Percentiles rank a stretch among this genome's conserved stretches.
Evolutionary conservation across 2,888 invertebrate genomes (phyloP).

Genomic region (Dryobotodes eremita): DNA sequence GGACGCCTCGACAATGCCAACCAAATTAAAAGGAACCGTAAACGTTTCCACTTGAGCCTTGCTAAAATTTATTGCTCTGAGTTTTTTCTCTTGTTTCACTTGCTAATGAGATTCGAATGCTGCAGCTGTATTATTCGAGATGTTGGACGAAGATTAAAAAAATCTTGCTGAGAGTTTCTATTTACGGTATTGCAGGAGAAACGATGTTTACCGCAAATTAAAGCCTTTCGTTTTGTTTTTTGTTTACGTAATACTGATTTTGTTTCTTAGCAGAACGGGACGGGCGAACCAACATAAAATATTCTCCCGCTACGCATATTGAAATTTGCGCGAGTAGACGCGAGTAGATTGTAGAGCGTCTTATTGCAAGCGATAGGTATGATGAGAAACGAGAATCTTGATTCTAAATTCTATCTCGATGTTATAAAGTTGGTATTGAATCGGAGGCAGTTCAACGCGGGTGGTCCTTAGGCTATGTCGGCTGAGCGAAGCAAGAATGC

Average conservation of each 20-base stretch:
- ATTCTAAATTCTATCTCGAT: slow-evolving; percentile 81
- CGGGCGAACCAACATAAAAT: slow-evolving; percentile 73
- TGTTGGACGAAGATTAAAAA: slow-evolving; percentile 81
- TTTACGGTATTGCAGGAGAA: slow-evolving; percentile 71
- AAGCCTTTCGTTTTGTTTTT: slow-evolving; percentile 74
- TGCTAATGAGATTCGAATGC: slow-evolving; percentile 90
- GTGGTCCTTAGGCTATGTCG: slow-evolving; percentile 88
- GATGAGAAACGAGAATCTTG: slow-evolving; percentile 72
- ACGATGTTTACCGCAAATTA: slow-evolving; percentile 75
- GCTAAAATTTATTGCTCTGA: slow-evolving; percentile 89
- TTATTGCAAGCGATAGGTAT: slow-evolving; percentile 82
- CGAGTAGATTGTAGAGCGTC: slow-evolving; percentile 83
- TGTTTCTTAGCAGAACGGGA: slow-evolving; percentile 71
- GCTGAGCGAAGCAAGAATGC: slow-evolving; percentile 87
- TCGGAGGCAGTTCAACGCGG: slow-evolving; percentile 83
- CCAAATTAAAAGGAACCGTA: slow-evolving; percentile 91
- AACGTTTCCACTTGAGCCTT: slow-evolving; percentile 89
- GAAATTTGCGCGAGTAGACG: slow-evolving; percentile 81
- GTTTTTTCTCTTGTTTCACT: slow-evolving; percentile 88
- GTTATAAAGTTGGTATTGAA: slow-evolving; percentile 87
- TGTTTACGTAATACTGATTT: slow-evolving; percentile 75
- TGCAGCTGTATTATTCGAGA: slow-evolving; percentile 86
- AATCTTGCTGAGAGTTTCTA: slow-evolving; percentile 74
- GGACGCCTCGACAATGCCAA: slow-evolving; percentile 89
- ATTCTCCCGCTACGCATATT: slow-evolving; percentile 79